Percentiles rank a stretch among this genome's conserved stretches.
Conservation (phyloP, 2,113 vertebrate species). For the Poecile atricapillus region DNA sequence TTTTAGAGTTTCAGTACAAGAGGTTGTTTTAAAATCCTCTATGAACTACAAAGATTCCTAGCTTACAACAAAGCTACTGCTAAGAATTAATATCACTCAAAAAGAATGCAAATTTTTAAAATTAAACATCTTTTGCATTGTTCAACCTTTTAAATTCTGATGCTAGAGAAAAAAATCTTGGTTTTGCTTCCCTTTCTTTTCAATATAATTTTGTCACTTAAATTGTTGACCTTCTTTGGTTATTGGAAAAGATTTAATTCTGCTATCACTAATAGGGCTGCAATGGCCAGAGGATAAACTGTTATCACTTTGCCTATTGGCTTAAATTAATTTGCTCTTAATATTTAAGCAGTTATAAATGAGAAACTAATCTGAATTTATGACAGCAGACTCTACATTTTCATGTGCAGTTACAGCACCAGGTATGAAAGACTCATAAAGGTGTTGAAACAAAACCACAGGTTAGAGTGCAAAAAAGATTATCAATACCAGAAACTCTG, state of each 20-base stretch:
- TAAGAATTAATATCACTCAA: neutral
- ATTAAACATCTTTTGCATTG: neutral
- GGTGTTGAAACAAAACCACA: neutral
- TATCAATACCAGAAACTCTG: neutral
- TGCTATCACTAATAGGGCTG: neutral
- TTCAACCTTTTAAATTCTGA: neutral
- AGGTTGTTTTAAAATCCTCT: neutral
- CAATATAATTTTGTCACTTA: neutral
- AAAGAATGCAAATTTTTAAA: neutral
- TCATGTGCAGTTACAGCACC: neutral
- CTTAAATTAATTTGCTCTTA: constrained; percentile 5
- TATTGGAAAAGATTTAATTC: neutral
- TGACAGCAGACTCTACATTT: neutral
- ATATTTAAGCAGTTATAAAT: neutral
- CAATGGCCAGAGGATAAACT: neutral
- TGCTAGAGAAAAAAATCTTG: neutral
- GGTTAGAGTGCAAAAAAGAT: neutral
- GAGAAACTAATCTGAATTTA: neutral
- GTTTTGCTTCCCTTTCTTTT: neutral
- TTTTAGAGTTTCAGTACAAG: neutral
- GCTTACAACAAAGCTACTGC: neutral
- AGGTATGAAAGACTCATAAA: neutral
- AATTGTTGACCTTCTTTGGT: neutral
- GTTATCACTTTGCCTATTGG: neutral
- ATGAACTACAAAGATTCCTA: neutral